Evolutionary conservation across 2,888 invertebrate genomes (phyloP).

Genomic region (Mythimna albipuncta): DNA sequence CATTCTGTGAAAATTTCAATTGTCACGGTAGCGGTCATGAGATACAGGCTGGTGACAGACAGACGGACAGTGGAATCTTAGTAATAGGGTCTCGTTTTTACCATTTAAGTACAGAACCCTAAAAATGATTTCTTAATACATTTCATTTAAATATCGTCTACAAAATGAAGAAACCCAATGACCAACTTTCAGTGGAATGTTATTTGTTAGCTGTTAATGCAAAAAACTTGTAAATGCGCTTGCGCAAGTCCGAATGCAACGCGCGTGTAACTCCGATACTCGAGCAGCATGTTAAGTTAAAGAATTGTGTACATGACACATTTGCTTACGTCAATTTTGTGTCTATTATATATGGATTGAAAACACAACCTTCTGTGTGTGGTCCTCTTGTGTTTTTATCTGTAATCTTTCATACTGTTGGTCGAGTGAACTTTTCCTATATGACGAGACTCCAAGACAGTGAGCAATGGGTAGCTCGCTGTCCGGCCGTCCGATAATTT

Average conservation of each 20-base stretch:
- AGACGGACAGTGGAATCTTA: too few relatives aligned
- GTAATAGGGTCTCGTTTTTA: too few relatives aligned
- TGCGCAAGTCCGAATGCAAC: slow-evolving; percentile 53
- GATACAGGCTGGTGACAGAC: too few relatives aligned
- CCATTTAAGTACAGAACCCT: too few relatives aligned
- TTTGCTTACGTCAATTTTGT: slow-evolving; percentile 15
- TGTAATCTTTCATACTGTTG: neutral
- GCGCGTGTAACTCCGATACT: slow-evolving; percentile 30
- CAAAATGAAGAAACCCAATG: slow-evolving; percentile 29
- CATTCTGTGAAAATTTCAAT: too few relatives aligned
- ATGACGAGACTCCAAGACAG: too few relatives aligned
- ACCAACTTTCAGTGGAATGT: slow-evolving; percentile 49
- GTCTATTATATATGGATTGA: slow-evolving; percentile 2
- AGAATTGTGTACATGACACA: slow-evolving; percentile 27
- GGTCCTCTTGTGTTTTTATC: neutral
- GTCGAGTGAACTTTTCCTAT: neutral
- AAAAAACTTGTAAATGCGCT: slow-evolving; percentile 58
- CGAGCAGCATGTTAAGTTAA: slow-evolving; percentile 49
- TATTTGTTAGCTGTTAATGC: slow-evolving; percentile 51
- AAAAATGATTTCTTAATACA: neutral
- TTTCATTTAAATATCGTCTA: neutral
- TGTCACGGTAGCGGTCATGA: too few relatives aligned
- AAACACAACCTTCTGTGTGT: neutral
- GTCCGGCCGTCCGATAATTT: too few relatives aligned
- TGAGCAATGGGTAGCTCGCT: too few relatives aligned